These are phyloP conservation scores for Helicoverpa armigera DNA, from an alignment of 1,140 invertebrate species.

Conservation along the genomic window DNA sequence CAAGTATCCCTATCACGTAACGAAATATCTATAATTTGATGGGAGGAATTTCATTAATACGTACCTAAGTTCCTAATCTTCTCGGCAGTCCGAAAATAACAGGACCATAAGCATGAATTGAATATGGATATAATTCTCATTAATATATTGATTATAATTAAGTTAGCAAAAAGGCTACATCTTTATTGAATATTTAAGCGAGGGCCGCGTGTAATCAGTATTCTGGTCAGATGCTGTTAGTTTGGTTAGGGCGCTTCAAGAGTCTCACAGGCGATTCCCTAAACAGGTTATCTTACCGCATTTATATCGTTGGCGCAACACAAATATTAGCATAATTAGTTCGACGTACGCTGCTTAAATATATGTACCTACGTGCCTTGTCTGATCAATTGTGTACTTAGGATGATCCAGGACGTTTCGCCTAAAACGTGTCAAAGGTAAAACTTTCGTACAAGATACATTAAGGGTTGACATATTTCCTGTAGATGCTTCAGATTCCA, in stretches of 20 bases:
- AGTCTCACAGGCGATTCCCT: slow-evolving; percentile 72
- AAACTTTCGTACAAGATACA: neutral
- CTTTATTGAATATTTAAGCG: slow-evolving; percentile 68
- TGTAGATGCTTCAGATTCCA: neutral
- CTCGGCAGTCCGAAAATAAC: slow-evolving; percentile 23
- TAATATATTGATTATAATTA: slow-evolving; percentile 68
- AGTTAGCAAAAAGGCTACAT: slow-evolving; percentile 68
- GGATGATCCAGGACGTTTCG: neutral
- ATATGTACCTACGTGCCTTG: slow-evolving; percentile 36
- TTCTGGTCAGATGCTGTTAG: slow-evolving; percentile 72
- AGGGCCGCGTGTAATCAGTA: slow-evolving; percentile 67
- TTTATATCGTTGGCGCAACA: slow-evolving; percentile 75
- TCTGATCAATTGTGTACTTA: slow-evolving; percentile 33
- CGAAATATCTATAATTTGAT: slow-evolving; percentile 51
- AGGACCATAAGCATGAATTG: slow-evolving; percentile 37
- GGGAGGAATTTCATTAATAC: slow-evolving; percentile 50
- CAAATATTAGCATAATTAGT: slow-evolving; percentile 80
- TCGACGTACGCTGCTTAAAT: slow-evolving; percentile 64
- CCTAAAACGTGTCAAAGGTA: slow-evolving; percentile 12
- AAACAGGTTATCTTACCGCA: slow-evolving; percentile 75
- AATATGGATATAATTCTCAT: slow-evolving; percentile 48
- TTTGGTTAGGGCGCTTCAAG: slow-evolving; percentile 75
- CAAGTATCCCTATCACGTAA: slow-evolving; percentile 49
- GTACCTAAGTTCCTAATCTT: slow-evolving; percentile 46
- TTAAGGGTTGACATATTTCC: neutral